Percentiles rank a stretch among this genome's conserved stretches.
Evolutionary conservation across 2,888 invertebrate species (phyloP).

Genomic region (Himalopsyche kuldschensis): DNA sequence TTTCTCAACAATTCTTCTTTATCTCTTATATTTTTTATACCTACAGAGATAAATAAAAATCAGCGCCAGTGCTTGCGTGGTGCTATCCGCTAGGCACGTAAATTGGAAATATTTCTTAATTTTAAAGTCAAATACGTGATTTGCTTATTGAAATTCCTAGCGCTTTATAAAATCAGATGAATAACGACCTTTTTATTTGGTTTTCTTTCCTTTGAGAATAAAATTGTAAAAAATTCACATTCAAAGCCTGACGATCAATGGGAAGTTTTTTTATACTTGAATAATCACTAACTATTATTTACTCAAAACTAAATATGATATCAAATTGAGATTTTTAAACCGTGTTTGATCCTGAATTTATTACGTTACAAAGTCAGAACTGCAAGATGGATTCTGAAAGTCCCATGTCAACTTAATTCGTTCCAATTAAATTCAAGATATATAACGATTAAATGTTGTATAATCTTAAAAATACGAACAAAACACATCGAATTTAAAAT

Average conservation of each 20-base stretch:
- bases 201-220: not conserved
- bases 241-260: not conserved
- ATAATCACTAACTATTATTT: too few species aligned
- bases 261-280: too few species aligned
- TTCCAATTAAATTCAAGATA: too few species aligned
- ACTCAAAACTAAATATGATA: too few species aligned
- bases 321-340: too few species aligned
- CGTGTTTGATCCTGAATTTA: too few species aligned
- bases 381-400: too few species aligned
- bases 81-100: conserved; percentile 14
- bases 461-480: too few species aligned
- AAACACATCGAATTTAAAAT: too few species aligned
- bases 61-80: conserved; percentile 5
- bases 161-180: not conserved
- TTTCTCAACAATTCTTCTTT: not conserved
- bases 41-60: conserved; percentile 22
- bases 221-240: not conserved
- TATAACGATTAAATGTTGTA: too few species aligned
- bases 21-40: not conserved
- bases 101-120: conserved; percentile 28
- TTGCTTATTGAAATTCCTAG: not conserved
- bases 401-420: too few species aligned
- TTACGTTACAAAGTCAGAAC: too few species aligned
- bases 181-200: not conserved
- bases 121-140: conserved; percentile 25